Evolutionary conservation across 2,888 invertebrate genomes (phyloP).

Genomic region (Thumatha senex): DNA sequence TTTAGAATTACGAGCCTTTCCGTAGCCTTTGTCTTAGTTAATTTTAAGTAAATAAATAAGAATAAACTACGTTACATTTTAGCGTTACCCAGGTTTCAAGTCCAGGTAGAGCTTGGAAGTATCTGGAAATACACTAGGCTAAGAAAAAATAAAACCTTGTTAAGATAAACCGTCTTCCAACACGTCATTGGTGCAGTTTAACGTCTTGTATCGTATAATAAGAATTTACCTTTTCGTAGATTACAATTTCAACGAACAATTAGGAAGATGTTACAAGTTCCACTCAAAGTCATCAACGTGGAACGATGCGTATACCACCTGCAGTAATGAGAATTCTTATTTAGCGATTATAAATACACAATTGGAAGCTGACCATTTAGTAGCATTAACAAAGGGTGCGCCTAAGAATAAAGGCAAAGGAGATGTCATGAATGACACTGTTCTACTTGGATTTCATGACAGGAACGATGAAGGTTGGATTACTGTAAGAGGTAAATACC

Average conservation of each 20-base stretch:
- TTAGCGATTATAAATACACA: slow-evolving; percentile 56
- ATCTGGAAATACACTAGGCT: too few relatives aligned
- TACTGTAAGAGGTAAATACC: slow-evolving; percentile 49
- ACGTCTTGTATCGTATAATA: too few relatives aligned
- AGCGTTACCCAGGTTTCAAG: too few relatives aligned
- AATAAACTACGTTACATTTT: too few relatives aligned
- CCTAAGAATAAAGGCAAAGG: background rate
- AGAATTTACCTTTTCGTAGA: slow-evolving; percentile 39
- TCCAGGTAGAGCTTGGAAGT: too few relatives aligned
- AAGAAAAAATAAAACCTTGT: too few relatives aligned
- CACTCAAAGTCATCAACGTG: slow-evolving; percentile 56
- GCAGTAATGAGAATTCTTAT: slow-evolving; percentile 58
- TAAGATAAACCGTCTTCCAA: too few relatives aligned
- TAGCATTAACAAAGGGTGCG: slow-evolving; percentile 8
- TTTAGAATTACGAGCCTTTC: too few relatives aligned
- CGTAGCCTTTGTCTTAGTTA: too few relatives aligned
- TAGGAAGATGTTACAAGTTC: slow-evolving; percentile 63
- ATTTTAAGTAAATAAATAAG: too few relatives aligned
- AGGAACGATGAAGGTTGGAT: slow-evolving; percentile 41
- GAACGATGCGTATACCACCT: slow-evolving; percentile 56
- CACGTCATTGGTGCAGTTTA: too few relatives aligned
- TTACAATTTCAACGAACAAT: slow-evolving; percentile 46
- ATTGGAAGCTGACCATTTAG: slow-evolving; percentile 19
- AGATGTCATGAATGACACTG: slow-evolving; percentile 17
- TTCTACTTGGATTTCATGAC: slow-evolving; percentile 46